Base-by-base conservation (phyloP, 2,888 invertebrate genomes). In the Stomorhina lunata region DNA sequence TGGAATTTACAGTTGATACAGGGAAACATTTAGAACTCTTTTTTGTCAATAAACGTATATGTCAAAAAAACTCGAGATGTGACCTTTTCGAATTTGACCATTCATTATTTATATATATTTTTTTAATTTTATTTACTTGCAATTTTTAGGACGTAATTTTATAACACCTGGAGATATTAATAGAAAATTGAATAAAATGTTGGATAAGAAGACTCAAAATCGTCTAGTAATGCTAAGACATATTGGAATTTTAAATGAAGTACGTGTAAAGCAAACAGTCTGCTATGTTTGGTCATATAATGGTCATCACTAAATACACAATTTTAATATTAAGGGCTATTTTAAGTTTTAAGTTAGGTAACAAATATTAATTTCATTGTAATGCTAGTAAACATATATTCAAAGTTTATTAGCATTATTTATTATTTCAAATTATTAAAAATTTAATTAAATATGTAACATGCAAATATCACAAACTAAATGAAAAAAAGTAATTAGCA, bases 131-230 rank as follows among this genome's bases (percentile, higher is more conserved):
- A n/a, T n/a, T n/a, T n/a, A n/a, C n/a, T n/a, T n/a, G n/a, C n/a
- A n/a, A n/a, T 69, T 63, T 66, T 37, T 57, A 88, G 88, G 86
- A 2, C 85, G 86, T 27, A 86, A 85, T 40, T 89, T 88, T 73
- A 88, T 89, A 29, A 88, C 89, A 4, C 85, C 85, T 59, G 89
- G 87, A 2, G 89, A 89, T 80, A 84, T 89, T 63, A 84, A 86
- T 1, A 85, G 88, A 6, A 86, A 85, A 80, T 68, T 87, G 0
- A 83, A 86, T 29, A 88, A 86, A 83, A 85, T 87, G 86, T 75
- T 89, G 20, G 88, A 88, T 80, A 88, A 87, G 71, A 88, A 88
- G 59, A 80, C 85, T 1, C 86, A 86, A 50, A 85, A 86, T 53
- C 86, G 86, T 63, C 84, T 89, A 20, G 84, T 85, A 15, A 88